Conservation (phyloP, 2,888 invertebrate species). For the Phortica okadai region DNA sequence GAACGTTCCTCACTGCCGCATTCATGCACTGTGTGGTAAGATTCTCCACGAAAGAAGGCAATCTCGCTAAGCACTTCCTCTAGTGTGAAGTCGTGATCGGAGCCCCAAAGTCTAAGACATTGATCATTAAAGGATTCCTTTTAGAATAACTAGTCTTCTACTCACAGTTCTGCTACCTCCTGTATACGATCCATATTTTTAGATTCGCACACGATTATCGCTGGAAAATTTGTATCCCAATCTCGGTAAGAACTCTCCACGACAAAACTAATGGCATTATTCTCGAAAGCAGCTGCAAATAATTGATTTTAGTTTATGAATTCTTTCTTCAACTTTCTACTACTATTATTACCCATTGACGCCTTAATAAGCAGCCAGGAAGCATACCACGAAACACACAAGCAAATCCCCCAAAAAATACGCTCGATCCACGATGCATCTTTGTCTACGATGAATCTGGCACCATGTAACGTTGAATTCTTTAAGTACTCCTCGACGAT, state of each 20-base stretch:
- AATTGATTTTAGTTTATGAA: not conserved
- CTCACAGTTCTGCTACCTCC: slow-evolving; percentile 81
- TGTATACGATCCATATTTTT: slow-evolving; percentile 81
- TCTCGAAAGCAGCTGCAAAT: slow-evolving; percentile 78
- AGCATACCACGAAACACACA: slow-evolving; percentile 83
- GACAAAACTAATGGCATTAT: slow-evolving; percentile 86
- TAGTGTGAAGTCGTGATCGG: slow-evolving; percentile 82
- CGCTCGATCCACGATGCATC: slow-evolving; percentile 79
- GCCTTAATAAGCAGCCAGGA: slow-evolving; percentile 81
- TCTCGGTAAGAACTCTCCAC: slow-evolving; percentile 85
- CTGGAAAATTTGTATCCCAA: slow-evolving; percentile 85
- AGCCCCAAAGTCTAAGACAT: slow-evolving; percentile 79
- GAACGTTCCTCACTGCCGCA: slow-evolving; percentile 79
- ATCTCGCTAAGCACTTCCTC: slow-evolving; percentile 85
- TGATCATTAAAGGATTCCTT: not conserved
- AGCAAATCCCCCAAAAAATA: slow-evolving; percentile 82
- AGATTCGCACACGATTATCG: slow-evolving; percentile 84
- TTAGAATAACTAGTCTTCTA: slow-evolving; percentile 39
- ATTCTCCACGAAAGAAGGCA: slow-evolving; percentile 82
- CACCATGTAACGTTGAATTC: slow-evolving; percentile 84
- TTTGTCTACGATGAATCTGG: slow-evolving; percentile 83
- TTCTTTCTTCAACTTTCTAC: not conserved
- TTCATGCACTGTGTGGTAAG: slow-evolving; percentile 81
- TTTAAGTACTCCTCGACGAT: slow-evolving; percentile 80
- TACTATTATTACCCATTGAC: slow-evolving; percentile 75